Evolutionary conservation across 2,797 vertebrate species (phyloP).

Genomic region (Gambusia yucatana): DNA sequence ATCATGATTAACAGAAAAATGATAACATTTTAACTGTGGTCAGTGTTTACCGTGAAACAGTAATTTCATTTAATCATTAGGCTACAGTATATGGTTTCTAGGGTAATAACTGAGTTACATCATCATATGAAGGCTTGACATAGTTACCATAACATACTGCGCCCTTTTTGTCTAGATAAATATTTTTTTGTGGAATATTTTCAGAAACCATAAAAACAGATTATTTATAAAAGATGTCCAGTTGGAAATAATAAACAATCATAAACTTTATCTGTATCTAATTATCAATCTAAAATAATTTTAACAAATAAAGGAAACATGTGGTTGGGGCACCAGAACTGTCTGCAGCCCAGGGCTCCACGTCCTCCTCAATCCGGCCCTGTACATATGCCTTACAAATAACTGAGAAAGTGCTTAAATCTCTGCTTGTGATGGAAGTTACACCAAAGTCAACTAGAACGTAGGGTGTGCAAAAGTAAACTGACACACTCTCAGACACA

Average conservation of each 20-base stretch:
- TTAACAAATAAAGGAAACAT: neutral
- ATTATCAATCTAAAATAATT: neutral
- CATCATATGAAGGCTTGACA: too few species aligned
- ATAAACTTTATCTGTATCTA: neutral
- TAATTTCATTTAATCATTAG: neutral
- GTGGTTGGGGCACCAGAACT: neutral
- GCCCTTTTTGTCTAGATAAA: neutral
- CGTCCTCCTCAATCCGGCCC: neutral
- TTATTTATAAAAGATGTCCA: neutral
- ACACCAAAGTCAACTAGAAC: constrained; percentile 58
- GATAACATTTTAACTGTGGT: neutral
- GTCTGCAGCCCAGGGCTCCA: neutral
- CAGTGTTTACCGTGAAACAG: neutral
- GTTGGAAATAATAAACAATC: neutral
- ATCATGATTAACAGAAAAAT: neutral
- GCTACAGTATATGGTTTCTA: neutral
- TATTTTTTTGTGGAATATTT: neutral
- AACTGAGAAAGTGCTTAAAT: constrained; percentile 45
- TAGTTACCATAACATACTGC: neutral
- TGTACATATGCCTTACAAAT: constrained; percentile 19
- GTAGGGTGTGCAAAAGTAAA: constrained; percentile 29
- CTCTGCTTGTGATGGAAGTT: constrained; percentile 12
- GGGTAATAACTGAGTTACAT: neutral
- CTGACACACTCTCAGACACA: neutral
- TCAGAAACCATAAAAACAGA: neutral